phyloP scores from a whole-genome alignment of 1,140 invertebrate genomes.

The Neodiprion virginianus region DNA sequence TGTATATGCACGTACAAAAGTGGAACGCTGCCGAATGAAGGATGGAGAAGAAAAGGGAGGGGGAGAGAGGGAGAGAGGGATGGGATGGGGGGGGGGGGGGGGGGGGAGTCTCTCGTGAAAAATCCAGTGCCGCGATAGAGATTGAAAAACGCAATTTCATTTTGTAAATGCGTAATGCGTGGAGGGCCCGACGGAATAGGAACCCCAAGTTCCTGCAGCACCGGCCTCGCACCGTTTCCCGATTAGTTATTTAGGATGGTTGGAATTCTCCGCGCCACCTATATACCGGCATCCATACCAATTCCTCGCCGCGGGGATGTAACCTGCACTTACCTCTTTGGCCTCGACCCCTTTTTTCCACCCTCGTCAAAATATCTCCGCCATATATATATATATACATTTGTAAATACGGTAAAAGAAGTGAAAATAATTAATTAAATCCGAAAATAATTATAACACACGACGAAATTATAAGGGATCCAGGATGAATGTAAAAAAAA shows the following conservation, averaged over 20 bases:
- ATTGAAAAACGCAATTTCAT: conserved; percentile 49
- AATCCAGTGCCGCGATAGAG: conserved; percentile 11
- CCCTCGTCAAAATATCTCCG: background rate
- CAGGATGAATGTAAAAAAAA: background rate
- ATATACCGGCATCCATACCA: conserved; percentile 26
- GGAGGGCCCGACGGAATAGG: background rate
- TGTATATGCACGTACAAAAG: background rate
- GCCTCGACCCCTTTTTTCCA: background rate
- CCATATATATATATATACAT: too few relatives aligned
- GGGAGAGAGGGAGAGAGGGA: background rate
- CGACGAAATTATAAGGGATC: background rate
- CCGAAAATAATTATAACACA: background rate
- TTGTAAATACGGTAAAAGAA: too few relatives aligned
- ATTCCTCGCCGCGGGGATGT: conserved; percentile 15
- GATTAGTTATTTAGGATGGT: conserved; percentile 51
- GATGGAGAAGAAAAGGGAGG: background rate
- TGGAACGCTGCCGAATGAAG: too few relatives aligned
- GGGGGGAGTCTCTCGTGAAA: conserved; percentile 8
- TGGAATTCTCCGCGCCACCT: conserved; percentile 31
- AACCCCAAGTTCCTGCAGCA: background rate
- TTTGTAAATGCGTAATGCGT: conserved; percentile 46
- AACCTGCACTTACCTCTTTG: background rate
- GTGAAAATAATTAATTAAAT: too few relatives aligned
- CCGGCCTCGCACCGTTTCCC: conserved; percentile 22
- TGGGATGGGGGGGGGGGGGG: background rate